Evolutionary conservation across 2,113 vertebrate genomes (phyloP).

Genomic region (Gadus chalcogrammus): DNA sequence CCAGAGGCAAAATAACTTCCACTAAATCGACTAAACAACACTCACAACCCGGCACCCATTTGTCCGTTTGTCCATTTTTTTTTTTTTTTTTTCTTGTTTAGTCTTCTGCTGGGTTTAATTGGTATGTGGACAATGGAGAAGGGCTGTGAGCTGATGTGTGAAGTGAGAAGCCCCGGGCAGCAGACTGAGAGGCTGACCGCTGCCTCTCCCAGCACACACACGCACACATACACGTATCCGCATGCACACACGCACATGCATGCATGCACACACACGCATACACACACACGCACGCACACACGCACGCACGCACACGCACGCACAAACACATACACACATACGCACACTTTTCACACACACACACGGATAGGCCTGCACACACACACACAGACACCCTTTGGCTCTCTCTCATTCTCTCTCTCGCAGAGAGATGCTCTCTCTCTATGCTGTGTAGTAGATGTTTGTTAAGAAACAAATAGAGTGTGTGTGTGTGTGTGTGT

Average conservation of each 20-base stretch:
- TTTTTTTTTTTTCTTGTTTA: neutral
- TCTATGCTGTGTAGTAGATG: too few relatives aligned
- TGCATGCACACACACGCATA: slow-evolving; percentile 7
- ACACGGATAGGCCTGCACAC: neutral
- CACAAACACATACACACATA: neutral
- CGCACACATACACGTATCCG: slow-evolving; percentile 10
- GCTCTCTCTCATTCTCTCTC: too few relatives aligned
- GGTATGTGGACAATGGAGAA: neutral
- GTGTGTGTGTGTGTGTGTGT: too few relatives aligned
- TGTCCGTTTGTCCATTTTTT: neutral
- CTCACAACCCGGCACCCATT: neutral
- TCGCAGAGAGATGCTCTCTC: too few relatives aligned
- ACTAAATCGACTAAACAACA: slow-evolving; percentile 4
- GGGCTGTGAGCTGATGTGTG: neutral
- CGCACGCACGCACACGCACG: neutral
- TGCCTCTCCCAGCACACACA: neutral
- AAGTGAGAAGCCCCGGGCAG: neutral
- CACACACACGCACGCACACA: neutral
- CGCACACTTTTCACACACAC: neutral
- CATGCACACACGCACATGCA: neutral
- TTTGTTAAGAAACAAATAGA: too few relatives aligned
- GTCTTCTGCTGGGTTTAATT: neutral
- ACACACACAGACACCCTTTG: too few relatives aligned
- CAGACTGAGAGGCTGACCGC: neutral
- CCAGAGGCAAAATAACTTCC: slow-evolving; percentile 8